phyloP scores from a whole-genome alignment of 2,113 vertebrate species.

The Neolamprologus fasciatus region DNA sequence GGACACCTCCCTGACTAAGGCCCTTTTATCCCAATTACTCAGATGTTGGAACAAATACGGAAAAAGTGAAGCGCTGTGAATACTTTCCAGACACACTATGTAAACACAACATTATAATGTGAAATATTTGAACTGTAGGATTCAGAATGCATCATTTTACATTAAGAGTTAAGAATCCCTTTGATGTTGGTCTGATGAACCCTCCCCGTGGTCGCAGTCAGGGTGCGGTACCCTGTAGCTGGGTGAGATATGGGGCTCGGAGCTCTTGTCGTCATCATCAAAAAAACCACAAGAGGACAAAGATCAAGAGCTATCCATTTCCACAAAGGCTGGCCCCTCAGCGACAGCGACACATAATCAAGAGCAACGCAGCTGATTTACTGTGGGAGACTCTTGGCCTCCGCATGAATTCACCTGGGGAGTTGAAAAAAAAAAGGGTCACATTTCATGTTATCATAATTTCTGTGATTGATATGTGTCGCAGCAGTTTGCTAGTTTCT shows the following conservation, averaged over 20 bases:
- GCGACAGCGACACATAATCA: not conserved
- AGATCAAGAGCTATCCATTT: slow-evolving; percentile 49
- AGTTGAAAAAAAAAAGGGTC: not conserved
- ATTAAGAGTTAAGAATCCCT: not conserved
- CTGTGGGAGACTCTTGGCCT: not conserved
- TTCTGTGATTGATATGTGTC: not conserved
- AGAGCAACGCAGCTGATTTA: not conserved
- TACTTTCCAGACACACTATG: not conserved
- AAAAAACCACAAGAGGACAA: slow-evolving; percentile 30
- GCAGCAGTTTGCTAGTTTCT: not conserved
- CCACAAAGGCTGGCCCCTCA: slow-evolving; percentile 18
- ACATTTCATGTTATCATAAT: not conserved
- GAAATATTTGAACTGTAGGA: not conserved
- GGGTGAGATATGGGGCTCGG: not conserved
- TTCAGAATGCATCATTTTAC: not conserved
- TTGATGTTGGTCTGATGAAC: not conserved
- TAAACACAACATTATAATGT: not conserved
- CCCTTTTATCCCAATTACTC: fast-evolving
- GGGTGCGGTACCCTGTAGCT: not conserved
- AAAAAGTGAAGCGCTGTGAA: not conserved
- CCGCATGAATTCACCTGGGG: not conserved
- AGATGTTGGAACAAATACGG: not conserved
- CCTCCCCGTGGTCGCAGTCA: not conserved
- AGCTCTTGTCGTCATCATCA: slow-evolving; percentile 40
- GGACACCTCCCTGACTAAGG: not conserved